Conservation (phyloP, 2,888 invertebrate species). For the Alcis repandata region DNA sequence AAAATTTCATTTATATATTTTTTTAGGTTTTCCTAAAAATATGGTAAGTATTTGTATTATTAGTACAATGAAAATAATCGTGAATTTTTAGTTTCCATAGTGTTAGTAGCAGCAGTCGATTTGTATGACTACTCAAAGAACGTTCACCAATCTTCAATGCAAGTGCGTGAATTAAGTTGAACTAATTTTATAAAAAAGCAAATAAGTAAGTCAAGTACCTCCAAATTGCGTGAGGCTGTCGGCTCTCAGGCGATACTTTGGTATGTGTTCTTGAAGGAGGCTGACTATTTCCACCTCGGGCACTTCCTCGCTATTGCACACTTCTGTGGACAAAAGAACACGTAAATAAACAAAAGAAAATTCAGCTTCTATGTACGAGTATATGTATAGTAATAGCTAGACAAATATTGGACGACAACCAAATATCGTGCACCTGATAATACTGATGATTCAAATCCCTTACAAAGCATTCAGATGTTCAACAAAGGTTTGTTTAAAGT, state of each 20-base stretch:
- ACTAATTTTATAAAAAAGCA: not conserved
- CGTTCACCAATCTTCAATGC: no score
- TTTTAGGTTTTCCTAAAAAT: no score
- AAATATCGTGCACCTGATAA: slow-evolving; percentile 21
- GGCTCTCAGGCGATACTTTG: slow-evolving; percentile 96
- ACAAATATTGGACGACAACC: slow-evolving; percentile 11
- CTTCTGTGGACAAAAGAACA: slow-evolving; percentile 88
- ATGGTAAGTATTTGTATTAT: no score
- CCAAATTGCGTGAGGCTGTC: slow-evolving; percentile 97
- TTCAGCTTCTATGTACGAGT: not conserved
- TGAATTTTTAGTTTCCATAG: no score
- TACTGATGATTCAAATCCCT: slow-evolving; percentile 8
- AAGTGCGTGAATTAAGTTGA: not conserved
- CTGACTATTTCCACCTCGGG: slow-evolving; percentile 99
- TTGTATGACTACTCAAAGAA: no score
- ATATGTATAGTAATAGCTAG: no score
- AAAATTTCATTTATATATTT: no score
- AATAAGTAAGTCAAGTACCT: slow-evolving; percentile 80
- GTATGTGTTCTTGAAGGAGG: slow-evolving; percentile 97
- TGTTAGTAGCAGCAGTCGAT: no score
- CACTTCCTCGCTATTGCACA: slow-evolving; percentile 96
- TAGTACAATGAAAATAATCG: no score
- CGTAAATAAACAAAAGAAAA: slow-evolving; percentile 1
- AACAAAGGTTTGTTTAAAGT: slow-evolving; percentile 8
- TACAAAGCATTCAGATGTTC: slow-evolving; percentile 10